Evolutionary conservation across 2,113 vertebrate genomes (phyloP).

Genomic region (Delphinus delphis): DNA sequence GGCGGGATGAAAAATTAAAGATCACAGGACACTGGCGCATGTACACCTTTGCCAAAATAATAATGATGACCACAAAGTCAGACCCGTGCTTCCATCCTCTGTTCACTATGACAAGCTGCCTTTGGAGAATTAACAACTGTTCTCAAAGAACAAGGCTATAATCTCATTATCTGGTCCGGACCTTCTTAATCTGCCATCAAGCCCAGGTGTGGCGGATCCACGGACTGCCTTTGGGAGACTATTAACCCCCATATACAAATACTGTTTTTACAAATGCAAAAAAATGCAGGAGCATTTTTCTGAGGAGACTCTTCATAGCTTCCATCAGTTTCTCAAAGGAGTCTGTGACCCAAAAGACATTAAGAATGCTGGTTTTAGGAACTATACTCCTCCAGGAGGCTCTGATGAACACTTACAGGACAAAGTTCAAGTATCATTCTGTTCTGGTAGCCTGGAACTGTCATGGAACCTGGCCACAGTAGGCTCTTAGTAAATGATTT

Average conservation of each 20-base stretch:
- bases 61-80: background rate
- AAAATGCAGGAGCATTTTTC: background rate
- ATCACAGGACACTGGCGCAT: accelerated
- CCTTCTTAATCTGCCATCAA: background rate
- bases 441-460: background rate
- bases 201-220: background rate
- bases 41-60: background rate
- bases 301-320: background rate
- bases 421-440: background rate
- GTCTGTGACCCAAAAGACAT: background rate
- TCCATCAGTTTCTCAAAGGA: background rate
- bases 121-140: background rate
- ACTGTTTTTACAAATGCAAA: background rate
- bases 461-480: background rate
- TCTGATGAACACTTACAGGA: background rate
- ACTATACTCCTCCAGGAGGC: background rate
- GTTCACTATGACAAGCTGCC: background rate
- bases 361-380: background rate
- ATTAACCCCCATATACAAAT: background rate
- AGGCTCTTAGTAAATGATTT: background rate
- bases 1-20: background rate
- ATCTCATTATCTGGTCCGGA: background rate
- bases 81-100: background rate
- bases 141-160: background rate
- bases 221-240: background rate